Conservation (phyloP, 30 jellyfish, hydroid and myxozoan genomes). For the Turritopsis rubra region DNA sequence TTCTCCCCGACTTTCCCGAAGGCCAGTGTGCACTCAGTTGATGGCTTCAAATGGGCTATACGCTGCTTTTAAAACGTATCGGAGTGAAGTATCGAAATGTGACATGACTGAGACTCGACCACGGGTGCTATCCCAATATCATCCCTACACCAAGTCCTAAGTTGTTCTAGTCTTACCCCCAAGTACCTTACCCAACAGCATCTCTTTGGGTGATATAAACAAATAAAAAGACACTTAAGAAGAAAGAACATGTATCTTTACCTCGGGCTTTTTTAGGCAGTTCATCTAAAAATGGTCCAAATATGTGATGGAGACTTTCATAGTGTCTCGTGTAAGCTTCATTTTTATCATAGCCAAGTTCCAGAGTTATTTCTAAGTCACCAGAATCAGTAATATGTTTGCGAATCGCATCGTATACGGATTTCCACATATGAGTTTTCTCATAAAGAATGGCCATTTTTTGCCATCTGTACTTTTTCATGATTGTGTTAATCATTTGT, state of each 20-base stretch:
- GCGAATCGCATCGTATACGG: conserved; percentile 17
- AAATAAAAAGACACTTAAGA: no score
- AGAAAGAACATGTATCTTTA: conserved; percentile 2
- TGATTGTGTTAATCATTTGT: conserved; percentile 16
- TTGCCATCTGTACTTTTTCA: conserved; percentile 27
- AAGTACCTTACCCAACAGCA: no score
- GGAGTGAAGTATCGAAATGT: no score
- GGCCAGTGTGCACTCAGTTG: no score
- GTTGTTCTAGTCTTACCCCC: no score
- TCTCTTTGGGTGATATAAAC: no score
- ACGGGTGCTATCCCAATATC: no score
- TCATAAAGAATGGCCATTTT: conserved; percentile 43
- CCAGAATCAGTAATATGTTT: not conserved
- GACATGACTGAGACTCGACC: no score
- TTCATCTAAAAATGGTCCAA: conserved; percentile 34
- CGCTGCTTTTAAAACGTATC: no score
- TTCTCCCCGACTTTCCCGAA: no score
- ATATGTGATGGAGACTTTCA: conserved; percentile 17
- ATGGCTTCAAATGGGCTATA: no score
- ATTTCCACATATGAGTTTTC: conserved; percentile 27
- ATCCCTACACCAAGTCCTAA: no score
- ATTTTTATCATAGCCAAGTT: conserved; percentile 5
- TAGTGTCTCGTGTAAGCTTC: conserved; percentile 7
- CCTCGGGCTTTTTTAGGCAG: conserved; percentile 27
- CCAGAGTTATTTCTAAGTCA: conserved; percentile 13